Conservation (phyloP, 2,113 vertebrate species). For the Elephas maximus region DNA sequence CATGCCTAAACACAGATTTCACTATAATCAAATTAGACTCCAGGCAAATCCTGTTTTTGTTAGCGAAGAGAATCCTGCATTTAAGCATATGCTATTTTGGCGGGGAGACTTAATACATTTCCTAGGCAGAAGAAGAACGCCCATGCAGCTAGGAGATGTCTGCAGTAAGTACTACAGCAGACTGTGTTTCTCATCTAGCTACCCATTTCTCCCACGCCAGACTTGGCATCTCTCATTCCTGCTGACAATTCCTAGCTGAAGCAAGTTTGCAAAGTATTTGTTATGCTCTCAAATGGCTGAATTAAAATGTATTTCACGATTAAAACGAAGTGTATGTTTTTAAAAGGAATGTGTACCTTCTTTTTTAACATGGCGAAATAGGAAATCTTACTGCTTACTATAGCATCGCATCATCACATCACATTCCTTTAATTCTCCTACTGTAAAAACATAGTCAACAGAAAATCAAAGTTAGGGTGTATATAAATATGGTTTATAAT, state of each 20-base stretch:
- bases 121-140: not conserved
- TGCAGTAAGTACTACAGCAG: not conserved
- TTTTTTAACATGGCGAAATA: constrained; percentile 62
- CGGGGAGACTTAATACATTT: constrained; percentile 46
- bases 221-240: not conserved
- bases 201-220: not conserved
- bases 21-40: constrained; percentile 78
- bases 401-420: not conserved
- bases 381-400: not conserved
- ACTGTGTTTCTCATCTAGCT: not conserved
- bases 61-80: constrained; percentile 55
- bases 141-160: not conserved
- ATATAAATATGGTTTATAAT: not conserved
- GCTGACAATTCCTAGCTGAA: not conserved
- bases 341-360: constrained; percentile 56
- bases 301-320: not conserved
- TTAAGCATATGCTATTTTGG: constrained; percentile 56
- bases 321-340: not conserved
- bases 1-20: constrained; percentile 79
- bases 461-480: not conserved
- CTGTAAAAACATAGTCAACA: not conserved
- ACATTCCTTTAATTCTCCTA: not conserved
- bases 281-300: not conserved
- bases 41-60: constrained; percentile 78
- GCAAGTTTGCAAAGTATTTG: not conserved